A percentile compares a stretch with the other conserved stretches of the same genome.
Conservation (phyloP, 2,888 invertebrate genomes). For the Physocephala rufipes region DNA sequence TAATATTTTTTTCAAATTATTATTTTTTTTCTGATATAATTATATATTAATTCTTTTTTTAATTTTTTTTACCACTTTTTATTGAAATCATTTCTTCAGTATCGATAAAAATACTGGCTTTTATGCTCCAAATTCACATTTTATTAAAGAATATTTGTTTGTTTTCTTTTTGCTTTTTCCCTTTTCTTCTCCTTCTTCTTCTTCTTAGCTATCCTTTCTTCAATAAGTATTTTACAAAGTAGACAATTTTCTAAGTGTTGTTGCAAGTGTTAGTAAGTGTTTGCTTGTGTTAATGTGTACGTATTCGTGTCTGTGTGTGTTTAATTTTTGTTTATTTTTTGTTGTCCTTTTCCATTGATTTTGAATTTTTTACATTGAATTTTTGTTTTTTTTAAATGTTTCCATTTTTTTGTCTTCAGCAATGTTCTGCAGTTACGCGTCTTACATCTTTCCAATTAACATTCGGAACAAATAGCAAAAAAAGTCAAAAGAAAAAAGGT, state of each 20-base stretch:
- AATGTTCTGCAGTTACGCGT: constrained; percentile 40
- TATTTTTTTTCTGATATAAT: constrained; percentile 42
- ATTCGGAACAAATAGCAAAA: constrained; percentile 39
- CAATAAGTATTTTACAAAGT: constrained; percentile 34
- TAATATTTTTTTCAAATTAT: constrained; percentile 25
- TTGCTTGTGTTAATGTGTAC: too few species aligned
- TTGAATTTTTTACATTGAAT: constrained; percentile 43
- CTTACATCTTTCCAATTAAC: constrained; percentile 33
- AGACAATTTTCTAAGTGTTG: constrained; percentile 18
- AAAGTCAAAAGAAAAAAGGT: neutral
- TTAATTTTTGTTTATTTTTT: too few species aligned
- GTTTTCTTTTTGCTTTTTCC: constrained; percentile 21
- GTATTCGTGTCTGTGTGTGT: neutral
- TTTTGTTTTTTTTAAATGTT: constrained; percentile 38
- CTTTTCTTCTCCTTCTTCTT: too few species aligned
- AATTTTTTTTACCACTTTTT: constrained; percentile 43
- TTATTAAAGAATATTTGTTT: constrained; percentile 51
- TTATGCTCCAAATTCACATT: constrained; percentile 65
- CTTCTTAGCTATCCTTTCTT: too few species aligned
- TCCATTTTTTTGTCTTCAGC: constrained; percentile 38
- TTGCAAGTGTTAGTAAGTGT: too few species aligned
- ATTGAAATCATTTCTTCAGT: constrained; percentile 46
- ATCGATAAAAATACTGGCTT: constrained; percentile 65
- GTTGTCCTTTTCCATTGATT: constrained; percentile 25
- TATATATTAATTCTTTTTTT: constrained; percentile 41